Evolutionary conservation across 1,140 invertebrate genomes (phyloP).

Genomic region (Potamilus streckersoni): DNA sequence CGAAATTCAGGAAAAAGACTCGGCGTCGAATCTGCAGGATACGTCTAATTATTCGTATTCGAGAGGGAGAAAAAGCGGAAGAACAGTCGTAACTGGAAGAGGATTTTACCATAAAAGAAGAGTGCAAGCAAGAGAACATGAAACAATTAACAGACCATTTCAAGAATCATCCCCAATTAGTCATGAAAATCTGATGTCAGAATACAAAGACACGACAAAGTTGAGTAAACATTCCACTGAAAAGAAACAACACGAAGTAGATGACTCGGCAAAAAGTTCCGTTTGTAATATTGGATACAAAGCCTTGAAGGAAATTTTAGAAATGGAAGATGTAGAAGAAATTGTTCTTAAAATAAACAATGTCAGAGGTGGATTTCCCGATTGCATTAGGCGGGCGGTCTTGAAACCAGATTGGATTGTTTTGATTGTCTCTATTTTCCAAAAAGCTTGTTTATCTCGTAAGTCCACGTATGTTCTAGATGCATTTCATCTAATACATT

Average conservation of each 20-base stretch:
- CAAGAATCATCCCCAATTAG: background rate
- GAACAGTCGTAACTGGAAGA: background rate
- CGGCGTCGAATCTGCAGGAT: no score
- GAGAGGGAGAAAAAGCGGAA: background rate
- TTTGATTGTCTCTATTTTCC: no score
- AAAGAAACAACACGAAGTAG: constrained; percentile 8
- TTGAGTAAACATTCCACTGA: constrained; percentile 7
- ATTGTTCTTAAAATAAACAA: constrained; percentile 21
- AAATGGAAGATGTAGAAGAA: constrained; percentile 9
- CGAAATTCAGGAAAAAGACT: background rate
- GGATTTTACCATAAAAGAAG: background rate
- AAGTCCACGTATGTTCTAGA: background rate
- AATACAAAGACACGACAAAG: constrained; percentile 8
- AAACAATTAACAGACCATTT: background rate
- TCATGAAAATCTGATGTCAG: background rate
- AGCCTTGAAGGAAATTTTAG: no score
- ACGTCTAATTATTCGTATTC: no score
- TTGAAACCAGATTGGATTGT: no score
- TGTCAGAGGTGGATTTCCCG: constrained; percentile 20
- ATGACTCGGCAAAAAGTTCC: no score
- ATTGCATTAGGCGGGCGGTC: background rate
- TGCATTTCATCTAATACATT: background rate
- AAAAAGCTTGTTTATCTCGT: no score
- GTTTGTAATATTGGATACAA: no score
- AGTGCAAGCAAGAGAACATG: background rate